Conservation (phyloP, 64 coral and sea anemone species). For the Montipora foliosa region DNA sequence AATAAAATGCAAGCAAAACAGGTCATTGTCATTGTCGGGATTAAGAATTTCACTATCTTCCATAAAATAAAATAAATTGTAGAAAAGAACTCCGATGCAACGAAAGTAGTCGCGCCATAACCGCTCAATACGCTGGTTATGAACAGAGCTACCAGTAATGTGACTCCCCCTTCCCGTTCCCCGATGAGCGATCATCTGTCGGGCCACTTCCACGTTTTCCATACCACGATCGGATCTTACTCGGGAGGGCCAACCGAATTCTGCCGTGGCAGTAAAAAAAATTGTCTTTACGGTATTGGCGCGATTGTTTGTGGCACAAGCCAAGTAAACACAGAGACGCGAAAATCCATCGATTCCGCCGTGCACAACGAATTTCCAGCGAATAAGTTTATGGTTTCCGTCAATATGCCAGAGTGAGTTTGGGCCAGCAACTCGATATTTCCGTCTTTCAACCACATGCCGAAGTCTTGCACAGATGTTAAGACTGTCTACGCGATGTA, state of each 20-base stretch:
- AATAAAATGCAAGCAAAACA: constrained; percentile 24
- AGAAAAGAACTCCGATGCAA: constrained; percentile 2
- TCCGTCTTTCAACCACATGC: constrained; percentile 48
- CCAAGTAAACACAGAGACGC: not conserved
- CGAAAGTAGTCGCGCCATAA: constrained; percentile 60
- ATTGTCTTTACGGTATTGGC: constrained; percentile 6
- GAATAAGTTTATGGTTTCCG: constrained; percentile 62
- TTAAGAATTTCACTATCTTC: constrained; percentile 35
- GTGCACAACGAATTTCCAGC: constrained; percentile 8
- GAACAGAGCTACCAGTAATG: not conserved
- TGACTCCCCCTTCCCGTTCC: constrained; percentile 36
- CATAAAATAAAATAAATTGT: constrained; percentile 59
- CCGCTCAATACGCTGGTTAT: not conserved
- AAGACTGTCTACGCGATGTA: constrained; percentile 57
- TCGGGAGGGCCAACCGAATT: constrained; percentile 23
- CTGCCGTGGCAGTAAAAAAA: not conserved
- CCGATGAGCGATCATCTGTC: constrained; percentile 6
- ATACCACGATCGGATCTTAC: constrained; percentile 5
- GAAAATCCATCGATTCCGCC: constrained; percentile 32
- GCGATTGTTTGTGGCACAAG: constrained; percentile 40
- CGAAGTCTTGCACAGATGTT: constrained; percentile 41
- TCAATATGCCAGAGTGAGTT: constrained; percentile 63
- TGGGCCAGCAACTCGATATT: constrained; percentile 52
- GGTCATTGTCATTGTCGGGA: constrained; percentile 24
- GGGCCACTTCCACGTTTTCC: constrained; percentile 37